Evolutionary conservation across 2,888 invertebrate genomes (phyloP).

Genomic region (Rhamnusium bicolor): DNA sequence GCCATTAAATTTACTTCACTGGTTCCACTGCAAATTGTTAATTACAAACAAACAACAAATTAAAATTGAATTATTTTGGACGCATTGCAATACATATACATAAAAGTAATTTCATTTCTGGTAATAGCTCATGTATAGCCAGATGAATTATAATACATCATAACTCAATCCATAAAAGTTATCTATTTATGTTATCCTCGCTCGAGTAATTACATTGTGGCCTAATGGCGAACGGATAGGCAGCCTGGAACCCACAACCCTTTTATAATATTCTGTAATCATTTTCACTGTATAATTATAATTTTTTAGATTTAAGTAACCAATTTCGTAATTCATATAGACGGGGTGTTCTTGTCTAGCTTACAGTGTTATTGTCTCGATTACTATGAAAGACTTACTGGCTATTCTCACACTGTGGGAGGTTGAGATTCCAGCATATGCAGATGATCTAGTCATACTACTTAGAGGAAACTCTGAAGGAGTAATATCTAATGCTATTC

Average conservation of each 20-base stretch:
- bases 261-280: background rate
- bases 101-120: conserved; percentile 40
- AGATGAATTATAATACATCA: conserved; percentile 48
- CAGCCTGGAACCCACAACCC: background rate
- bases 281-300: background rate
- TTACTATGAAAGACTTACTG: too few species aligned
- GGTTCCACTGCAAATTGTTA: background rate
- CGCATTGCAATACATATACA: background rate
- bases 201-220: conserved; percentile 49
- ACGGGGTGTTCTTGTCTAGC: too few species aligned
- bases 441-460: too few species aligned
- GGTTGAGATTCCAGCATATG: too few species aligned
- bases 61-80: background rate
- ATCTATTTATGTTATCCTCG: conserved; percentile 51
- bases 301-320: background rate
- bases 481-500: too few species aligned
- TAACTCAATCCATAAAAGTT: conserved; percentile 46
- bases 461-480: too few species aligned
- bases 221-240: background rate
- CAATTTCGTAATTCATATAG: background rate
- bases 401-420: too few species aligned
- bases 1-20: too few species aligned
- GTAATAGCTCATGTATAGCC: conserved; percentile 44
- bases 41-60: background rate
- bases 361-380: too few species aligned